Evolutionary conservation across 2,888 invertebrate species (phyloP).

Genomic region (Bimastos eiseni): DNA sequence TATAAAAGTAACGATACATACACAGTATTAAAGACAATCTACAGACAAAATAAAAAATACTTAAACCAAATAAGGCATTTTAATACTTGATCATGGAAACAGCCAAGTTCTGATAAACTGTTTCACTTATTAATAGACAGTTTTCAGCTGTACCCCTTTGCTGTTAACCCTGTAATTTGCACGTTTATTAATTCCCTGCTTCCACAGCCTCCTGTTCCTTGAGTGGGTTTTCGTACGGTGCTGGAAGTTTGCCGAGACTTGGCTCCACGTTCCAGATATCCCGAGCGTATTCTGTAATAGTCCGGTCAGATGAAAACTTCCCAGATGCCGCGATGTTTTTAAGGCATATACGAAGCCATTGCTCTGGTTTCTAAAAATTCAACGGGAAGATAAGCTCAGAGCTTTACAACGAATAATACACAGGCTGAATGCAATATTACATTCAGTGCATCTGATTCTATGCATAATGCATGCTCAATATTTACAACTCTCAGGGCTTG

Average conservation of each 20-base stretch:
- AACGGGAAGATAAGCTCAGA: background rate
- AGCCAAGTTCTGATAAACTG: background rate
- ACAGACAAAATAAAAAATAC: slow-evolving; percentile 1
- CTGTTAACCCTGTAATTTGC: background rate
- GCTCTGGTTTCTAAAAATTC: slow-evolving; percentile 40
- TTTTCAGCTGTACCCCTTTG: background rate
- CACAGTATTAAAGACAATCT: too few relatives aligned
- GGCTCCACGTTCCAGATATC: slow-evolving; percentile 97
- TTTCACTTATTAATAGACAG: background rate
- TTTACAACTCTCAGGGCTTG: background rate
- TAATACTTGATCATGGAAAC: background rate
- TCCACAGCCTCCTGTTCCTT: slow-evolving; percentile 39
- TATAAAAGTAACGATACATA: background rate
- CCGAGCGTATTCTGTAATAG: slow-evolving; percentile 91
- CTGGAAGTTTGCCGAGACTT: slow-evolving; percentile 86
- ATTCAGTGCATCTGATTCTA: background rate
- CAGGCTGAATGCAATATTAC: background rate
- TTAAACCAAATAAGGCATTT: background rate
- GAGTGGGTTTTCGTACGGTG: slow-evolving; percentile 67
- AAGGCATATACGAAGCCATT: slow-evolving; percentile 44
- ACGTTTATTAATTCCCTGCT: slow-evolving; percentile 15
- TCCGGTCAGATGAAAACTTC: slow-evolving; percentile 89
- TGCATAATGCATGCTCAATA: background rate
- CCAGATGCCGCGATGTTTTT: slow-evolving; percentile 95
- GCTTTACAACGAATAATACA: background rate